A percentile compares a stretch with the other conserved stretches of the same genome.
phyloP scores from a whole-genome alignment of 2,888 invertebrate species.

The Erynnis tages region DNA sequence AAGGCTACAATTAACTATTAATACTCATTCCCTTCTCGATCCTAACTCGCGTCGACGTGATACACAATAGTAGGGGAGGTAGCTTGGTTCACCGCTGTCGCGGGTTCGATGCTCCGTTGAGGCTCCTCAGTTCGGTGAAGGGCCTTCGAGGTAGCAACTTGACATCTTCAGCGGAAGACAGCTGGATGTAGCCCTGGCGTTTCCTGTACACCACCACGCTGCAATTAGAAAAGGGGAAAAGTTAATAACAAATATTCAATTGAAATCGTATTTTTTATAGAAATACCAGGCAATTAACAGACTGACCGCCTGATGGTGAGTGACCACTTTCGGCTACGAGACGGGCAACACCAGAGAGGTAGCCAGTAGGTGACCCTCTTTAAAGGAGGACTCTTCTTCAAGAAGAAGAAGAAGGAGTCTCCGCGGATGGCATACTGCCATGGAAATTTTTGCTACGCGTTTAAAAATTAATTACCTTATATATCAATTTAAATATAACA shows the following conservation, averaged over 20 bases:
- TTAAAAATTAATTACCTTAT: no score
- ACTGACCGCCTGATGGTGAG: no score
- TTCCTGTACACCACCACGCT: constrained; percentile 74
- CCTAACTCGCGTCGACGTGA: constrained; percentile 27
- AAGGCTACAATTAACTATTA: constrained; percentile 13
- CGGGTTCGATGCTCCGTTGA: constrained; percentile 58
- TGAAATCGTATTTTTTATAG: no score
- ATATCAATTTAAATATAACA: no score
- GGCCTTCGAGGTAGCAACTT: constrained; percentile 58
- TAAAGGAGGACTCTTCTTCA: no score
- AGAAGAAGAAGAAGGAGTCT: no score
- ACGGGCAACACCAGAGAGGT: no score
- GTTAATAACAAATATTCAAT: not conserved
- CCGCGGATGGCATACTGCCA: no score
- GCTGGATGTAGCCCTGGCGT: constrained; percentile 52
- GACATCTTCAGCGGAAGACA: constrained; percentile 54
- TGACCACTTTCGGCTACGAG: no score
- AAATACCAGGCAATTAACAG: no score
- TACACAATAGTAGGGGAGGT: constrained; percentile 35
- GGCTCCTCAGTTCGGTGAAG: constrained; percentile 69
- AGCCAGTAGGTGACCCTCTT: no score
- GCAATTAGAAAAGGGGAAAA: constrained; percentile 41
- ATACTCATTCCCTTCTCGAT: constrained; percentile 21
- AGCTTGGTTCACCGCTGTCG: constrained; percentile 52
- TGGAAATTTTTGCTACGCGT: no score